phyloP scores from a whole-genome alignment of 2,888 invertebrate genomes.

The Cremastobaeus sp. region DNA sequence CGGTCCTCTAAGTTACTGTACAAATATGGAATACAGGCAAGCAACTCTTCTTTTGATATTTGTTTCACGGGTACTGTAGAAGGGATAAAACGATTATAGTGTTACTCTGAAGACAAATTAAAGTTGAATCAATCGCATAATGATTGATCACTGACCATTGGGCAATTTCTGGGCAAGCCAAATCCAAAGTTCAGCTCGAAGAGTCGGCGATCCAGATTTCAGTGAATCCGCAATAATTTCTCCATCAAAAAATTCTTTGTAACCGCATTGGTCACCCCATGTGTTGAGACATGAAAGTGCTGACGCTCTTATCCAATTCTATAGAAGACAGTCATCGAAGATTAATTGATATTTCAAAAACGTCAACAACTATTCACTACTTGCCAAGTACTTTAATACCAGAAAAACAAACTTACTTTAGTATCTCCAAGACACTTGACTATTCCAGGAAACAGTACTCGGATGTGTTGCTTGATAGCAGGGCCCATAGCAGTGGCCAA shows the following conservation, averaged over 20 bases:
- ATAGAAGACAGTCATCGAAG: slow-evolving; percentile 83
- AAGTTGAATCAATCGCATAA: background rate
- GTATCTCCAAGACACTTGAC: slow-evolving; percentile 83
- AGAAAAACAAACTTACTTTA: slow-evolving; percentile 83
- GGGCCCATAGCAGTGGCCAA: slow-evolving; percentile 91
- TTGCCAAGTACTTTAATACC: background rate
- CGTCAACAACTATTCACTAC: no score
- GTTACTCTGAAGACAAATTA: no score
- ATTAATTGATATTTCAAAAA: no score
- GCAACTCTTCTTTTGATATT: slow-evolving; percentile 89
- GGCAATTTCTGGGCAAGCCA: slow-evolving; percentile 93
- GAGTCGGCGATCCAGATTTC: slow-evolving; percentile 89
- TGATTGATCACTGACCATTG: slow-evolving; percentile 79
- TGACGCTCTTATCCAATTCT: slow-evolving; percentile 89
- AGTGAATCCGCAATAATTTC: slow-evolving; percentile 94
- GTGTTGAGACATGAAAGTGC: slow-evolving; percentile 90
- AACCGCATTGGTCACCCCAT: slow-evolving; percentile 90
- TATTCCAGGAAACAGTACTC: slow-evolving; percentile 90
- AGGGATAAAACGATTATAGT: slow-evolving; percentile 19
- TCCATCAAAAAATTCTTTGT: slow-evolving; percentile 89
- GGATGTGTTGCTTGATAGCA: slow-evolving; percentile 87
- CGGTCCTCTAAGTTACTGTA: slow-evolving; percentile 93
- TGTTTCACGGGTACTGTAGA: slow-evolving; percentile 83
- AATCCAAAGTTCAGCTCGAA: slow-evolving; percentile 88
- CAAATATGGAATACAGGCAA: slow-evolving; percentile 86